phyloP scores from a whole-genome alignment of 35 echinoderm and acorn worm genomes.

The Apostichopus japonicus region DNA sequence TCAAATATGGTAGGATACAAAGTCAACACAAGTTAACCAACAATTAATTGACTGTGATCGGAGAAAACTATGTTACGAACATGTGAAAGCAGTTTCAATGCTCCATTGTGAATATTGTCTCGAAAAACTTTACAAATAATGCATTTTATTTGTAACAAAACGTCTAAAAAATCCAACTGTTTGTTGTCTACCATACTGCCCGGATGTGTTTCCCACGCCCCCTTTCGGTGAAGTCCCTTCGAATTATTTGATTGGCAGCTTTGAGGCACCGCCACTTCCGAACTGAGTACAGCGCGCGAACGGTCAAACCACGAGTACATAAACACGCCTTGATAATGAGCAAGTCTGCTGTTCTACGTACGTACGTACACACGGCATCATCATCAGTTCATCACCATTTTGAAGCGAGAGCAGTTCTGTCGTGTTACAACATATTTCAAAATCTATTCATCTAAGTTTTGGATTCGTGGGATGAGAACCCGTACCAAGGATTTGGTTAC shows the following conservation, averaged over 20 bases:
- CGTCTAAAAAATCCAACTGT: too few species aligned
- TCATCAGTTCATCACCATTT: neutral
- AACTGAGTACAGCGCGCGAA: constrained; percentile 15
- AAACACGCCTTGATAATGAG: constrained; percentile 3
- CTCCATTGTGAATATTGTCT: too few species aligned
- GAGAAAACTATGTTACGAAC: too few species aligned
- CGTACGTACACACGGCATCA: neutral
- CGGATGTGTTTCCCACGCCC: neutral
- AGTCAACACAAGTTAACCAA: too few species aligned
- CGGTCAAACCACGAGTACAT: neutral
- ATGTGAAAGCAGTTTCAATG: too few species aligned
- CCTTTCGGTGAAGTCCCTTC: neutral
- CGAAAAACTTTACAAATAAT: too few species aligned
- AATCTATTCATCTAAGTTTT: neutral
- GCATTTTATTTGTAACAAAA: too few species aligned
- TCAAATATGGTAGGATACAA: too few species aligned
- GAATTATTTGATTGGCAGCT: constrained; percentile 13
- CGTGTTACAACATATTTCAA: neutral
- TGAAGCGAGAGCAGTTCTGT: neutral
- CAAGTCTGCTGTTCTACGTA: neutral
- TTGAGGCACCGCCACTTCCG: constrained; percentile 10
- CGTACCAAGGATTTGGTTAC: neutral
- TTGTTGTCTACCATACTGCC: neutral
- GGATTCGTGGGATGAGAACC: neutral
- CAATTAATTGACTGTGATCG: too few species aligned